Conservation (phyloP, 2,888 invertebrate genomes). For the Colostygia pectinataria region DNA sequence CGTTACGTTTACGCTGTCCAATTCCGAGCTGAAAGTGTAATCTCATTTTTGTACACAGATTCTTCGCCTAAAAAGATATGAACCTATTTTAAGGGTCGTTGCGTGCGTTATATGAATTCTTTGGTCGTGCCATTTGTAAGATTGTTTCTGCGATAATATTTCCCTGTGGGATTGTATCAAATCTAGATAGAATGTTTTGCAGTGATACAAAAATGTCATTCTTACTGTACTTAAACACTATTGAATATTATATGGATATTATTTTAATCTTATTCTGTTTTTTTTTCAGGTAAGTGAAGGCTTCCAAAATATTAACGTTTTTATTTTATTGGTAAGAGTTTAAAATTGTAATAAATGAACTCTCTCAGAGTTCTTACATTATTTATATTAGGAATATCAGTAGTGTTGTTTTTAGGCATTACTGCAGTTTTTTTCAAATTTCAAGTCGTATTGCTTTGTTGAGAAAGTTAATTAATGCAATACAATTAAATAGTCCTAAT, state of each 20-base stretch:
- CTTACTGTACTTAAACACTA: too few species aligned
- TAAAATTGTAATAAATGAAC: neutral
- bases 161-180: slow-evolving; percentile 18
- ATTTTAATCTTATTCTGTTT: slow-evolving; percentile 8
- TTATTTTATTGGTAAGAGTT: slow-evolving; percentile 28
- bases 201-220: neutral
- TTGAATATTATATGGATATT: neutral
- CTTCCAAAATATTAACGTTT: neutral
- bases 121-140: slow-evolving; percentile 17
- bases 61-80: slow-evolving; percentile 20
- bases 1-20: slow-evolving; percentile 13
- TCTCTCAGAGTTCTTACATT: too few species aligned
- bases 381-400: too few species aligned
- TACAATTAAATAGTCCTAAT: too few species aligned
- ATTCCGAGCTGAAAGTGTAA: slow-evolving; percentile 23
- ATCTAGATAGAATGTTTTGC: slow-evolving; percentile 10
- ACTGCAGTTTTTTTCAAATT: too few species aligned
- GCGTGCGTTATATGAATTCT: slow-evolving; percentile 22
- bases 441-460: too few species aligned
- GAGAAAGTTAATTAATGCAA: too few species aligned
- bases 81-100: slow-evolving; percentile 23
- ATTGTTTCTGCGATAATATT: slow-evolving; percentile 22
- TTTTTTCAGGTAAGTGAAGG: slow-evolving; percentile 32
- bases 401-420: too few species aligned
- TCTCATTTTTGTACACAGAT: slow-evolving; percentile 25